Conservation (phyloP, 2,797 vertebrate species). For the Pantherophis vulpinus region DNA sequence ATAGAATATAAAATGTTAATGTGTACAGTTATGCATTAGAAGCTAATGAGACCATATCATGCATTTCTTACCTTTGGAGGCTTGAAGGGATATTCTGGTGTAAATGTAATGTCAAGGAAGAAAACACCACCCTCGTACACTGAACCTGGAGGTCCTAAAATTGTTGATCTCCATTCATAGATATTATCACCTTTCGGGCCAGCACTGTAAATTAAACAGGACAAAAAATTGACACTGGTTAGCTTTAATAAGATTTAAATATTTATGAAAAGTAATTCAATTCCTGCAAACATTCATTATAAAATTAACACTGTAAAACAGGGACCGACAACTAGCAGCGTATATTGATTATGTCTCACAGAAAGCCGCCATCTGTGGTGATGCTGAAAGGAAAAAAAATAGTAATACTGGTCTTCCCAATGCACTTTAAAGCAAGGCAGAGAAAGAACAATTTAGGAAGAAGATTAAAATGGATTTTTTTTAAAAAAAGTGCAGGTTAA, state of each 20-base stretch:
- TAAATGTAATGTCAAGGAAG: slow-evolving; percentile 95
- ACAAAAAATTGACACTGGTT: slow-evolving; percentile 16
- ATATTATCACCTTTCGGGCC: slow-evolving; percentile 96
- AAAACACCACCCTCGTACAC: slow-evolving; percentile 95
- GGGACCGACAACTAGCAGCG: neutral
- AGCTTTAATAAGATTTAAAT: neutral
- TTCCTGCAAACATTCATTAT: neutral
- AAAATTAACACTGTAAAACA: slow-evolving; percentile 1
- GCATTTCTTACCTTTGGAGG: slow-evolving; percentile 88
- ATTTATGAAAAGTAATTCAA: slow-evolving; percentile 13
- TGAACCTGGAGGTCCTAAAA: slow-evolving; percentile 94
- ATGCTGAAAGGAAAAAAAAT: neutral
- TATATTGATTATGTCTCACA: neutral
- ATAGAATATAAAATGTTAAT: neutral
- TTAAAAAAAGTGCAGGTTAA: neutral
- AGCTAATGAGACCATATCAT: neutral
- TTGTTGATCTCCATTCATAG: slow-evolving; percentile 95
- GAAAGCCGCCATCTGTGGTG: neutral
- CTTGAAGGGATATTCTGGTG: slow-evolving; percentile 95
- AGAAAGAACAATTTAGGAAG: neutral
- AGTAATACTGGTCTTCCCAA: neutral
- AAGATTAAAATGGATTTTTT: neutral
- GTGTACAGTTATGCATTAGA: neutral
- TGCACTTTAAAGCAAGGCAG: neutral
- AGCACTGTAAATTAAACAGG: slow-evolving; percentile 72